Evolutionary conservation across 2,797 vertebrate genomes (phyloP), one percentile per base, ranked within the genome.

Genomic region (Australoheros facetus): DNA sequence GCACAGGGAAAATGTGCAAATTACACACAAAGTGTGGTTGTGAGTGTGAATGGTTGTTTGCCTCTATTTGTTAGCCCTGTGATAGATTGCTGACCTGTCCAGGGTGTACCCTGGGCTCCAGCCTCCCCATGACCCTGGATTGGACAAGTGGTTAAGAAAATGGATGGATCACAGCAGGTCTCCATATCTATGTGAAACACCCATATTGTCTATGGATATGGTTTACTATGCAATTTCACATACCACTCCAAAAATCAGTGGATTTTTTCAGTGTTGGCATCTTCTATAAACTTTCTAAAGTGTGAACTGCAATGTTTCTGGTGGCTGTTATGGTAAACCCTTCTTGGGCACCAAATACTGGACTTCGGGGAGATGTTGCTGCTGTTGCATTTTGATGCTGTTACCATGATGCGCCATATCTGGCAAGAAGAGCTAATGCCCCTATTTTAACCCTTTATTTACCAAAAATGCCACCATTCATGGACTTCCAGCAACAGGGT

Each of bases 131-230:
- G 9, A 45, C 62, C 39, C 62, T 66, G 39, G 39, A 11, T 17
- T 66, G 45, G 60, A 64, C 60, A 45, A 45, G 60, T 17, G 21
- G 42, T 64, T 64, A 64, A 64, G 60, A 64, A 45, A 45, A 64
- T 45, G 8, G 37, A 64, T 45, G 37, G 42, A 64, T 26, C 23
- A 42, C 37, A 64, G 26, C 37, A 64, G 60, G 62, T 16, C 45
- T 66, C 14, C 10, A 66, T 19, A 1, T 28, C 39, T 66, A 16
- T 48, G 39, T 28, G 39, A 66, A 11, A 48, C 16, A 48, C 16
- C 14, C 16, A 48, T 48, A 48, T 5, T 28, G 9, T 48, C 23
- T 45, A 23, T 48, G 9, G 23, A 66, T 28, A 66, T 66, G 0
- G 39, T 14, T 45, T 66, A 14, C 23, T 28, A 45, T 45, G 21